Evolutionary conservation across 2,113 vertebrate genomes (phyloP), one percentile per base, ranked within the genome.

Genomic region (Petromus typicus): DNA sequence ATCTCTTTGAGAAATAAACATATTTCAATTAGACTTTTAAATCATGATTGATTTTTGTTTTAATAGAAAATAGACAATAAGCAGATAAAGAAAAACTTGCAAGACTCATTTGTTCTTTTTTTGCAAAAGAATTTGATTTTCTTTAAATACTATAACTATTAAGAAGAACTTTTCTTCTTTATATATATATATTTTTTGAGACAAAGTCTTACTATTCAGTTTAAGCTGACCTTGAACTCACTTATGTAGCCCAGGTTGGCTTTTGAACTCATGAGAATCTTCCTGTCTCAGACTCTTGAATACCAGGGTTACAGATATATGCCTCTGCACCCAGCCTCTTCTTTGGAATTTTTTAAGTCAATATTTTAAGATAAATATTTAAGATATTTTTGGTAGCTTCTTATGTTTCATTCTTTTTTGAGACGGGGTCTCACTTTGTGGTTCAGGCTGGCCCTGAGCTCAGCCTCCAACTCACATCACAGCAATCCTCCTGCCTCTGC

Each of bases 351-450:
- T 88, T 97, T 88, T 56, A 88, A 89, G 59, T 93, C 87, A 93
- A 67, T 91, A 63, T 81, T 92, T 73, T 16, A 92, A 89, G 76
- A 83, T 93, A 93, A 59, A 75, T 82, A 86, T 89, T 88, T 91
- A 84, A 86, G 54, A 18, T 45, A 93, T 67, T 57, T 27, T 90
- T 79, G 93, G 67, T 90, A 96, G 61, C 59, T 14, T 91, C 94
- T 96, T 95, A 59, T n/a, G 61, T 95, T 90, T 94, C 18, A 75
- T 96, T 95, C 80, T 71, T 57, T n/a, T n/a, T n/a, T n/a, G n/a
- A n/a, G n/a, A n/a, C n/a, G n/a, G n/a, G n/a, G n/a, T n/a, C n/a
- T n/a, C n/a, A n/a, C n/a, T n/a, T n/a, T n/a, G n/a, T n/a, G n/a
- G n/a, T n/a, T n/a, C n/a, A n/a, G n/a, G n/a, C n/a, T n/a, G n/a